Base-by-base conservation (phyloP, 2,888 invertebrate species). In the Minunthozetes semirufus region DNA sequence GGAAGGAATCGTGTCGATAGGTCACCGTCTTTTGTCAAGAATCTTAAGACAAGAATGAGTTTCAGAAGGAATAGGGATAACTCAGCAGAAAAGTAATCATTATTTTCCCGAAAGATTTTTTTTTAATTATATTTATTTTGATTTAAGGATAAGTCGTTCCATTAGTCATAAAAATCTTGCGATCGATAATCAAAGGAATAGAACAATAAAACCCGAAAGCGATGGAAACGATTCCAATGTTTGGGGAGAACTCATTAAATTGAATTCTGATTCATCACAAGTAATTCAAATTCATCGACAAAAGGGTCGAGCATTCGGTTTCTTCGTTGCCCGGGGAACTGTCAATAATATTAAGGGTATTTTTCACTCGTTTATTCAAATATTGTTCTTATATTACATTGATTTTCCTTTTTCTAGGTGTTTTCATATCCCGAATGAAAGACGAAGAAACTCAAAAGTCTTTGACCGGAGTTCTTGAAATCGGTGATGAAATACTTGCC, bases 401-500 rank as follows among this genome's bases (percentile, higher is more conserved):
- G 71, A 48, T 38, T 50, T 53, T 29, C 29, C 38, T 33, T 50
- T 25, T 56, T 19, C 2, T 25, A 82, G 82, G 82, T 63, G 80
- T 82, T 9, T 81, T 82, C 76, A 80, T 82, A 6, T 82, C 82
- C 13, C 77, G 82, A 29, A 81, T 82, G 78, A 78, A 79, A 61
- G 81, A 81, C 73, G 79, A 79, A 15, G 77, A 80, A 71, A 81
- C 80, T 0, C 80, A 80, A 75, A 81, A 80, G 61, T 78, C 80
- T 71, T 81, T 82, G 76, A 80, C 82, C 3, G 83, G 83, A 11
- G 77, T 83, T 5, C 74, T 83, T 13, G 78, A 79, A 29, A 79
- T 83, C 17, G 83, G 83, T 0, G 83, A 83, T 76, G 82, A 83
- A 74, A 81, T 83, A 48, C 75, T 82, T 5, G 82, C 82, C 76